Conservation (phyloP, 2,888 invertebrate species). For the Pollenia amentaria region DNA sequence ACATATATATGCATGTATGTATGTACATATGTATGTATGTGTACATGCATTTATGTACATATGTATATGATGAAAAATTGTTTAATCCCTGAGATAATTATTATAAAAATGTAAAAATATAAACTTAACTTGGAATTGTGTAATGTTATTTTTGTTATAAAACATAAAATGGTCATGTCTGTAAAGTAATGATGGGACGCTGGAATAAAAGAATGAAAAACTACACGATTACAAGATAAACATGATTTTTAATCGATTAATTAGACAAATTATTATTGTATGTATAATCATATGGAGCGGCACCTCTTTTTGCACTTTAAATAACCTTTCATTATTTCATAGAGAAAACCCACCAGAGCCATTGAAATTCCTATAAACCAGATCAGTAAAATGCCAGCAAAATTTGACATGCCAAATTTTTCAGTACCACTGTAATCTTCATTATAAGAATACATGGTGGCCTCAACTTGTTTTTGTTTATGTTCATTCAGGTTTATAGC, state of each 20-base stretch:
- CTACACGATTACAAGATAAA: slow-evolving; percentile 10
- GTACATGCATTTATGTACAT: no score
- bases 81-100: no score
- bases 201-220: not conserved
- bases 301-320: slow-evolving; percentile 16
- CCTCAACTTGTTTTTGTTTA: slow-evolving; percentile 80
- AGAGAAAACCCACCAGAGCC: slow-evolving; percentile 77
- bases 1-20: not conserved
- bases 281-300: not conserved
- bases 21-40: no score
- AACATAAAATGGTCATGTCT: slow-evolving; percentile 21
- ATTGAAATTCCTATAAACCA: slow-evolving; percentile 79
- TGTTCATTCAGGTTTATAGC: slow-evolving; percentile 79
- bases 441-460: slow-evolving; percentile 76
- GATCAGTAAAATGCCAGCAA: slow-evolving; percentile 81
- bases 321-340: slow-evolving; percentile 72
- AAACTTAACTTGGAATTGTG: no score
- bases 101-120: no score
- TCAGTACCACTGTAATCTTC: slow-evolving; percentile 78
- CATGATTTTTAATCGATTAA: not conserved
- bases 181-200: not conserved
- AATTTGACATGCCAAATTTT: slow-evolving; percentile 80
- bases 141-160: not conserved
- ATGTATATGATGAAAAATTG: no score
- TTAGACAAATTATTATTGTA: not conserved